Conservation (phyloP, 2,888 invertebrate genomes). For the Coelinius sp. region DNA sequence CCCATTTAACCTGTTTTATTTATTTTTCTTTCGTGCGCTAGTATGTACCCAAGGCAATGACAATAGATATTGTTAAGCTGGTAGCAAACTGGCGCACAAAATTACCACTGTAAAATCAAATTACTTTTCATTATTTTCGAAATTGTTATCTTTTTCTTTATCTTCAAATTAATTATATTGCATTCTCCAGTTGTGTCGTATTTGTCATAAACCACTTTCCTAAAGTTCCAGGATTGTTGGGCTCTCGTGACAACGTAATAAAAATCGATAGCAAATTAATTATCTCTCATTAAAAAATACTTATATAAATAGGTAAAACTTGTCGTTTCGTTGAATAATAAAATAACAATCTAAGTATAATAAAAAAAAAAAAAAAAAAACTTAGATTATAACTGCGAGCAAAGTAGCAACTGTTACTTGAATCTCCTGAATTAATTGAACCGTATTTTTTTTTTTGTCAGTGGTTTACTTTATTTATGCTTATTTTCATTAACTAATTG, state of each 20-base stretch:
- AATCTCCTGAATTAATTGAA: conserved; percentile 22
- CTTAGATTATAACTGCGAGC: conserved; percentile 38
- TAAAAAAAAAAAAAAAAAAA: conserved; percentile 34
- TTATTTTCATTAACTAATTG: conserved; percentile 15
- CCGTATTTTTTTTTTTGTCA: conserved; percentile 28
- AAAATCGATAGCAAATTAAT: conserved; percentile 1
- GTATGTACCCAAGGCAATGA: conserved; percentile 57
- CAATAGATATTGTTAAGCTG: conserved; percentile 46
- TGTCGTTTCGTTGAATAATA: conserved; percentile 45
- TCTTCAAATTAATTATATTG: conserved; percentile 33
- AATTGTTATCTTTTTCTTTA: conserved; percentile 26
- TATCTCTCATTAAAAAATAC: conserved; percentile 42
- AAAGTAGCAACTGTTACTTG: conserved; percentile 40
- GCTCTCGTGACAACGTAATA: conserved; percentile 37
- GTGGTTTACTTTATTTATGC: conserved; percentile 15
- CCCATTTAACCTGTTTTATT: conserved; percentile 2
- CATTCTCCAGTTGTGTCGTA: conserved; percentile 34
- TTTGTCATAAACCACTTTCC: conserved; percentile 49
- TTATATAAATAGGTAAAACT: conserved; percentile 39
- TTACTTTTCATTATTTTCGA: conserved; percentile 42
- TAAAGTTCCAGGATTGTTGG: conserved; percentile 50
- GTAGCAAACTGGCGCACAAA: conserved; percentile 64
- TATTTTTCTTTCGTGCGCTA: conserved; percentile 54
- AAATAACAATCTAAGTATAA: conserved; percentile 31
- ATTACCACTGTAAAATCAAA: conserved; percentile 59